Percentiles rank a stretch among this genome's conserved stretches.
Conservation (phyloP, 2,888 invertebrate species). For the Stratiomys singularior region DNA sequence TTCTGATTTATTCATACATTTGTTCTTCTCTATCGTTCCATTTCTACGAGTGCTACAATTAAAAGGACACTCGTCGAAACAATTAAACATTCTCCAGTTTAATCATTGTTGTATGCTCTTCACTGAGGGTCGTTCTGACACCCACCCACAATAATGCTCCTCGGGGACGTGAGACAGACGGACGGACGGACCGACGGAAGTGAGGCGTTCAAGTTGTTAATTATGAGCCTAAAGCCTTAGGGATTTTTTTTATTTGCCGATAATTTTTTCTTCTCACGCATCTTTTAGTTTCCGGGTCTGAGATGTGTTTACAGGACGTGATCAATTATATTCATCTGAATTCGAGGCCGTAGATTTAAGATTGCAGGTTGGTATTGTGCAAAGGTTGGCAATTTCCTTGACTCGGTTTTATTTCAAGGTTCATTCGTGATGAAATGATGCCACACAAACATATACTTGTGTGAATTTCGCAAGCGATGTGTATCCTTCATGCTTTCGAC, state of each 20-base stretch:
- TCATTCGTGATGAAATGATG: not conserved
- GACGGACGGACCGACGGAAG: constrained; percentile 4
- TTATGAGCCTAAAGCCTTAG: constrained; percentile 28
- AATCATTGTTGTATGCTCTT: not conserved
- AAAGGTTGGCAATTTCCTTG: not conserved
- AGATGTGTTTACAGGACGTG: constrained; percentile 24
- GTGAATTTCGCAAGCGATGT: no score
- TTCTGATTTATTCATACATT: not conserved
- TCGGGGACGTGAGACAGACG: no score
- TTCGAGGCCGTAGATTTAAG: not conserved
- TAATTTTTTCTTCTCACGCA: not conserved
- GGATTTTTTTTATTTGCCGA: constrained; percentile 32
- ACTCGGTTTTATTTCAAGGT: not conserved
- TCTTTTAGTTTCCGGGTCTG: not conserved
- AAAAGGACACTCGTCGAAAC: constrained; percentile 30
- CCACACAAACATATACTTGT: no score
- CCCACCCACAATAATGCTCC: not conserved
- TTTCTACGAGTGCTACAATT: constrained; percentile 9
- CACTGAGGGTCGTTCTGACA: not conserved
- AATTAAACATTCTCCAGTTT: constrained; percentile 17
- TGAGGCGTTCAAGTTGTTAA: constrained; percentile 22
- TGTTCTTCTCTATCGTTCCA: no score
- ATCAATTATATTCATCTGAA: constrained; percentile 28
- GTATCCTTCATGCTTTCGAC: no score
- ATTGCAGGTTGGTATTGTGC: not conserved